Evolutionary conservation across 2,113 vertebrate genomes (phyloP).

Genomic region (Gasterosteus aculeatus): DNA sequence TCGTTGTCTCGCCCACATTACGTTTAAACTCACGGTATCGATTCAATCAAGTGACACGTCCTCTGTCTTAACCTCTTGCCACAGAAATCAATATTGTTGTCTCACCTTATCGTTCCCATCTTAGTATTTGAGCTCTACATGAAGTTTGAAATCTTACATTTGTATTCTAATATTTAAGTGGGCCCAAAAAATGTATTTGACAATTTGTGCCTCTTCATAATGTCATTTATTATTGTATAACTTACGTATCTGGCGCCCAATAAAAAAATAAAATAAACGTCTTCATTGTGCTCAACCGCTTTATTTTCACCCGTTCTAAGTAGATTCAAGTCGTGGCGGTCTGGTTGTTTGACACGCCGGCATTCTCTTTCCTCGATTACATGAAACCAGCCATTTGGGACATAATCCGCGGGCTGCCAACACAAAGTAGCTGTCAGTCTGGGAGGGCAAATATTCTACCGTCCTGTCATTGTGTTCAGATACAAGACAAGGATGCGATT

Average conservation of each 20-base stretch:
- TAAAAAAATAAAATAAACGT: too few species aligned
- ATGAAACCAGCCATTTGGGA: constrained; percentile 23
- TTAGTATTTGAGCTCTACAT: not conserved
- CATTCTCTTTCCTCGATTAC: not conserved
- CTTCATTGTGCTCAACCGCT: not conserved
- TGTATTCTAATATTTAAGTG: too few species aligned
- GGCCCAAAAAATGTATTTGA: too few species aligned
- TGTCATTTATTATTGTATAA: too few species aligned
- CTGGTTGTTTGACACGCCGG: constrained; percentile 7
- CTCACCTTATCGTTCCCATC: too few species aligned
- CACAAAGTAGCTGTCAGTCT: constrained; percentile 47
- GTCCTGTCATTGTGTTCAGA: constrained; percentile 44
- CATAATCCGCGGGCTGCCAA: constrained; percentile 21
- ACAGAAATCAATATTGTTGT: too few species aligned
- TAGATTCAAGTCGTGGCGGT: constrained; percentile 8
- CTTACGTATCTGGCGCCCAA: too few species aligned
- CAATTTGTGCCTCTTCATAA: too few species aligned
- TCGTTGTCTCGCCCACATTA: too few species aligned
- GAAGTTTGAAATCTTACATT: too few species aligned
- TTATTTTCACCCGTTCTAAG: not conserved
- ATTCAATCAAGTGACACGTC: not conserved
- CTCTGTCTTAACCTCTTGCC: not conserved
- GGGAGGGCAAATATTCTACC: constrained; percentile 20
- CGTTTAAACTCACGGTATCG: too few species aligned
- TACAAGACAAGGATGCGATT: constrained; percentile 22